A percentile compares a stretch with the other conserved stretches of the same genome.
Evolutionary conservation across 1,140 invertebrate genomes (phyloP).

Genomic region (Halesus radiatus): DNA sequence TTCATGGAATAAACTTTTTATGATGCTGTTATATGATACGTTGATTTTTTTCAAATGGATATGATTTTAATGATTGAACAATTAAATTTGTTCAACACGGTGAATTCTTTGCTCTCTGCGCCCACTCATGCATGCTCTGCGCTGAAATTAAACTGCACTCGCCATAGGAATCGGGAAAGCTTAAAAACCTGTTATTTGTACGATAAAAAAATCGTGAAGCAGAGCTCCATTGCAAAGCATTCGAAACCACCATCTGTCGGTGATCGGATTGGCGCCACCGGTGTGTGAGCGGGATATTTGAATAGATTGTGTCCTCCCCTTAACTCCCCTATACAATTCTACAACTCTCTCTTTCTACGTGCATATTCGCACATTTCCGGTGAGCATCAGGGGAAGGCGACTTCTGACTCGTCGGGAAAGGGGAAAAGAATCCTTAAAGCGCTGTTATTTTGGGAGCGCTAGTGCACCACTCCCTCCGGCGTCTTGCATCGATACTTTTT

Average conservation of each 20-base stretch:
- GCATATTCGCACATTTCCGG: background rate
- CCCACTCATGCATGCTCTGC: background rate
- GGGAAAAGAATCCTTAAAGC: too few species aligned
- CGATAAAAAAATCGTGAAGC: background rate
- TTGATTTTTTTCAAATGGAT: too few species aligned
- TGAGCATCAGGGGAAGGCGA: background rate
- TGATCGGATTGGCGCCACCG: conserved; percentile 13
- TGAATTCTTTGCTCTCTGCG: too few species aligned
- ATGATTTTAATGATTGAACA: too few species aligned
- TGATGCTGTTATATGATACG: too few species aligned
- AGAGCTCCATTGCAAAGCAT: background rate
- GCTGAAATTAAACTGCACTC: conserved; percentile 1
- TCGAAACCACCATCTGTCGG: background rate
- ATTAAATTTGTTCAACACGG: too few species aligned
- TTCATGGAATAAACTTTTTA: too few species aligned
- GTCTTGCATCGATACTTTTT: too few species aligned
- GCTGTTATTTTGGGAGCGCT: too few species aligned
- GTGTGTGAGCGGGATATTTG: conserved; percentile 9
- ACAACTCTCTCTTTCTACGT: too few species aligned
- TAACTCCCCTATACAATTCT: too few species aligned
- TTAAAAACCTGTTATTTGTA: background rate
- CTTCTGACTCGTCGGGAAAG: background rate
- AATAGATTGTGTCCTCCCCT: background rate
- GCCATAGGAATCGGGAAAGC: background rate
- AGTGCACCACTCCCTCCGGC: too few species aligned